A percentile compares a stretch with the other conserved stretches of the same genome.
Evolutionary conservation across 2,113 vertebrate species (phyloP).

Genomic region (Ranitomeya variabilis): DNA sequence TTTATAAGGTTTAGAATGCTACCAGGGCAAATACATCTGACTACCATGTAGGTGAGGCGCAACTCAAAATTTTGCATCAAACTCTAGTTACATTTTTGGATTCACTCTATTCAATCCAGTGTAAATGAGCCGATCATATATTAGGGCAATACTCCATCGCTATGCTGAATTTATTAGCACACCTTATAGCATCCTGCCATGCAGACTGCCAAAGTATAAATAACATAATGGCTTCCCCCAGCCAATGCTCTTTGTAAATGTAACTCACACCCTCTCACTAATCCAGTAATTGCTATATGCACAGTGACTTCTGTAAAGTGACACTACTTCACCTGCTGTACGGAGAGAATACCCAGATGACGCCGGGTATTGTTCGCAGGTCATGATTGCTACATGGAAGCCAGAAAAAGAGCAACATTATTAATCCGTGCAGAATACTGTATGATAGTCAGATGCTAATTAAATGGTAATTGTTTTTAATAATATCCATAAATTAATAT

Average conservation of each 20-base stretch:
- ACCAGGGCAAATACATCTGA: no score
- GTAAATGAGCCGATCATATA: constrained; percentile 2
- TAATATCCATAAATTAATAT: no score
- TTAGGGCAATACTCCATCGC: background rate
- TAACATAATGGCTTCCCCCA: constrained; percentile 8
- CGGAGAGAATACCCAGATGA: constrained; percentile 13
- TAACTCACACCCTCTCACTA: constrained; percentile 31
- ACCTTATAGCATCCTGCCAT: constrained; percentile 21
- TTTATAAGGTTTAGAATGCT: no score
- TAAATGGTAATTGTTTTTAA: background rate
- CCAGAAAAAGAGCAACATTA: constrained; percentile 1
- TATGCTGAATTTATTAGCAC: constrained; percentile 4
- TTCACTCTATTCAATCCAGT: background rate
- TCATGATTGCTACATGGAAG: background rate
- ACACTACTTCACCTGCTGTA: constrained; percentile 37
- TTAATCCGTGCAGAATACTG: background rate
- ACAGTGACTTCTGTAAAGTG: constrained; percentile 46
- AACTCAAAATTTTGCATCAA: background rate
- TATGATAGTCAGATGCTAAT: background rate
- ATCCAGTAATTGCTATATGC: constrained; percentile 36
- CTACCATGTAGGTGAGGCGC: no score
- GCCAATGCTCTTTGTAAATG: background rate
- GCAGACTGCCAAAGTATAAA: constrained; percentile 15
- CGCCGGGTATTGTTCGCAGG: background rate
- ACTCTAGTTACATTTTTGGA: background rate